A percentile compares a stretch with the other conserved stretches of the same genome.
Conservation (phyloP, 1,140 invertebrate species). For the Ooceraea biroi region DNA sequence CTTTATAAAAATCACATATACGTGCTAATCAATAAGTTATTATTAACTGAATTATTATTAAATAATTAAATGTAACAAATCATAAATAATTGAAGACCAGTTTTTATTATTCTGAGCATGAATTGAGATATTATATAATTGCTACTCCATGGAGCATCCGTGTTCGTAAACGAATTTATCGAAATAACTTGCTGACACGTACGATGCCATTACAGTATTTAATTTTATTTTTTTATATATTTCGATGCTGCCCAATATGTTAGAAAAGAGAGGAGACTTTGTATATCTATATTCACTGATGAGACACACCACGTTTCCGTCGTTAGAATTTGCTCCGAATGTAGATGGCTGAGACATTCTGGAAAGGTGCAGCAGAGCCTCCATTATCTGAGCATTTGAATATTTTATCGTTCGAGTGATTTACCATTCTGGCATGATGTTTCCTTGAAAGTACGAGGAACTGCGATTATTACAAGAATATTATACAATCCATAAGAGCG, state of each 20-base stretch:
- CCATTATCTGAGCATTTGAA: constrained; percentile 43
- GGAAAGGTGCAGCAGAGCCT: constrained; percentile 3
- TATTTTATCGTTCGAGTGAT: constrained; percentile 50
- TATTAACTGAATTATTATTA: too few relatives aligned
- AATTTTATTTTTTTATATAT: constrained; percentile 4
- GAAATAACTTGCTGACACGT: background rate
- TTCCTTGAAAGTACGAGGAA: background rate
- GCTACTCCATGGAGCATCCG: background rate
- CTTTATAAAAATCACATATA: background rate
- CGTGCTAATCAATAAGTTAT: background rate
- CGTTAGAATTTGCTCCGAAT: constrained; percentile 10
- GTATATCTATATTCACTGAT: constrained; percentile 48
- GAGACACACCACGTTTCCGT: constrained; percentile 7
- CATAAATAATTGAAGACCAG: background rate
- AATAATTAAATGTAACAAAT: too few relatives aligned
- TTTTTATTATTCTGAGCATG: constrained; percentile 11
- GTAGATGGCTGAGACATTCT: background rate
- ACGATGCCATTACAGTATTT: background rate
- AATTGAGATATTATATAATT: background rate
- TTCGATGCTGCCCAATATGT: constrained; percentile 1
- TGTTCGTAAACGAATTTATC: background rate
- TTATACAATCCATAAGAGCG: background rate
- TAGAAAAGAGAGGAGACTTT: constrained; percentile 23
- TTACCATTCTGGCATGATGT: constrained; percentile 12
- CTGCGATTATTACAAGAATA: constrained; percentile 1